Conservation (phyloP, 37 sponge, comb jelly and placozoan genomes). For the Bolinopsis microptera region DNA sequence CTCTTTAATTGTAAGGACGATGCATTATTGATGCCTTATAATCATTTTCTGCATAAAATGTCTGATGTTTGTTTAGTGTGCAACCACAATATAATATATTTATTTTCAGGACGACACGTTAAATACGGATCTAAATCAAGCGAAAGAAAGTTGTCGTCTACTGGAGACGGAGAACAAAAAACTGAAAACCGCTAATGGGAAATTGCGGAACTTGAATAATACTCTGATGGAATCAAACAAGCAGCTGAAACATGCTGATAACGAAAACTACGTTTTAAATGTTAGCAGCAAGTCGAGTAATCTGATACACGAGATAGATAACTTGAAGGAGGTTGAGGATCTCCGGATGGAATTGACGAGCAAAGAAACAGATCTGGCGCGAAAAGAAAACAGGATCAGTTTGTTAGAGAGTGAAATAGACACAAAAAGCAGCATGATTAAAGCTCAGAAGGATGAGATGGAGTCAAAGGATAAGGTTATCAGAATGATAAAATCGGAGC, state of each 20-base stretch:
- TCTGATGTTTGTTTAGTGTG: neutral
- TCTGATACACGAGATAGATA: slow-evolving; percentile 29
- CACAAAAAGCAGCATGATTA: neutral
- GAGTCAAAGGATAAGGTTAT: slow-evolving; percentile 64
- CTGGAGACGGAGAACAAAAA: slow-evolving; percentile 57
- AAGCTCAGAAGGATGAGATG: slow-evolving; percentile 26
- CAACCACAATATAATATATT: neutral
- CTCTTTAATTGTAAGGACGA: no score
- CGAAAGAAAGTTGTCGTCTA: neutral
- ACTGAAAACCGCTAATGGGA: slow-evolving; percentile 26
- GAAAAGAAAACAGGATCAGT: slow-evolving; percentile 11
- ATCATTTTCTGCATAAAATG: neutral
- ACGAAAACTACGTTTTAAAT: neutral
- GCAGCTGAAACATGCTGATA: neutral
- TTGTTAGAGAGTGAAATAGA: slow-evolving; percentile 29
- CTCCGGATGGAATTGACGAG: neutral
- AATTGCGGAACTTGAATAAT: neutral
- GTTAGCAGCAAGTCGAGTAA: slow-evolving; percentile 17
- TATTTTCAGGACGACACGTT: slow-evolving; percentile 11
- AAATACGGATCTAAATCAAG: neutral
- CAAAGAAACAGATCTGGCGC: neutral
- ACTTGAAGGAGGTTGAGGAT: slow-evolving; percentile 31
- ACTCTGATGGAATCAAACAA: neutral
- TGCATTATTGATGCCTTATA: neutral
- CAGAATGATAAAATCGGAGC: slow-evolving; percentile 29